Evolutionary conservation across 2,888 invertebrate species (phyloP).

Genomic region (Aromia moschata): DNA sequence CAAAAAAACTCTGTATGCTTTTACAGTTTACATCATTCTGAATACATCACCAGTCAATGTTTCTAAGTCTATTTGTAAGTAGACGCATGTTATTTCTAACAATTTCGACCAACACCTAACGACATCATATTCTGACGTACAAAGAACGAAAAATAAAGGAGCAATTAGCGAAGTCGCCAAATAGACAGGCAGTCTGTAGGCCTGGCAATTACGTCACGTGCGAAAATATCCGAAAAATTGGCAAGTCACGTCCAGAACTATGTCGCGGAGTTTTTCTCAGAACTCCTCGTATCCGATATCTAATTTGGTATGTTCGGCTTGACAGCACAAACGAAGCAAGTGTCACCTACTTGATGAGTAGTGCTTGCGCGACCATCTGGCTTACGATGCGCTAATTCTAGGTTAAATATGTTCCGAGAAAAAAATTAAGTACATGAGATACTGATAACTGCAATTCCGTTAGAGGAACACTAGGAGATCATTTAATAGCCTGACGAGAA

Average conservation of each 20-base stretch:
- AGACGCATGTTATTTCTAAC: too few species aligned
- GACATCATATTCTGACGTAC: not conserved
- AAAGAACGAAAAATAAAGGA: not conserved
- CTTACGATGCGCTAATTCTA: not conserved
- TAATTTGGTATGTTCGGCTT: not conserved
- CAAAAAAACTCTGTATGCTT: too few species aligned
- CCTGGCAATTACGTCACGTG: not conserved
- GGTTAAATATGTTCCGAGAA: not conserved
- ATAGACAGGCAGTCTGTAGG: constrained; percentile 7
- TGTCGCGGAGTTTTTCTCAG: not conserved
- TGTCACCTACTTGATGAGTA: not conserved
- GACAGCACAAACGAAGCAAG: not conserved
- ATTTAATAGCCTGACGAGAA: too few species aligned
- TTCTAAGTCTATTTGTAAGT: too few species aligned
- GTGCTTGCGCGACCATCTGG: not conserved
- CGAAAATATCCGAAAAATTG: constrained; percentile 12
- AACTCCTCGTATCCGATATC: constrained; percentile 2
- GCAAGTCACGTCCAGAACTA: constrained; percentile 3
- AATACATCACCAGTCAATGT: too few species aligned
- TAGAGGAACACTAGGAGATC: too few species aligned
- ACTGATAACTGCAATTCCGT: too few species aligned
- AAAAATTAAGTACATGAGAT: not conserved
- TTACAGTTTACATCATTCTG: too few species aligned
- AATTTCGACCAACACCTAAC: too few species aligned
- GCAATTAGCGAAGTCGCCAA: not conserved